These are phyloP conservation scores for Crioceris asparagi DNA, from an alignment of 2,888 invertebrate genomes.

Conservation along the genomic window DNA sequence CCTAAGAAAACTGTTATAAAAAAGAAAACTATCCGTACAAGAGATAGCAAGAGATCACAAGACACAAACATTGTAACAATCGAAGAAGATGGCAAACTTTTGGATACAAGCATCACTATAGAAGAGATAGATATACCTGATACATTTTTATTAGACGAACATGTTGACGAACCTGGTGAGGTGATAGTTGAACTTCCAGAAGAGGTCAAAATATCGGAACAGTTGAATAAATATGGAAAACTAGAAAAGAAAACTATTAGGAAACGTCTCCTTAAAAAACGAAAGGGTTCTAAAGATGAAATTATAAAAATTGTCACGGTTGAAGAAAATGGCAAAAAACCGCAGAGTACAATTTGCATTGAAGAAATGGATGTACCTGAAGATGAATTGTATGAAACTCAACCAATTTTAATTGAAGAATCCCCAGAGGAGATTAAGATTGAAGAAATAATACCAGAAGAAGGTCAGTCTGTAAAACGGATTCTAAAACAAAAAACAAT, in stretches of 20 bases:
- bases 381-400: slow-evolving; percentile 23
- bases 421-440: slow-evolving; percentile 36
- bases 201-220: slow-evolving; percentile 23
- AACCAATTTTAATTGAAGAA: slow-evolving; percentile 19
- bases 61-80: slow-evolving; percentile 31
- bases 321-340: slow-evolving; percentile 33
- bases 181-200: slow-evolving; percentile 25
- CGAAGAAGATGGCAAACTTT: slow-evolving; percentile 29
- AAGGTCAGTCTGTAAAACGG: slow-evolving; percentile 26
- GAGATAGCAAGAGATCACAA: slow-evolving; percentile 27
- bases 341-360: slow-evolving; percentile 34
- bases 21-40: no score
- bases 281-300: slow-evolving; percentile 29
- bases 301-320: slow-evolving; percentile 37
- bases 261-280: slow-evolving; percentile 29
- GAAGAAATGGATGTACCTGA: slow-evolving; percentile 34
- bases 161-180: slow-evolving; percentile 19
- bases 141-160: slow-evolving; percentile 23
- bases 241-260: slow-evolving; percentile 24
- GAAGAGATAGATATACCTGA: slow-evolving; percentile 21
- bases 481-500: slow-evolving; percentile 24
- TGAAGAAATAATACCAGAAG: slow-evolving; percentile 27
- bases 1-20: slow-evolving; percentile 33
- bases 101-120: slow-evolving; percentile 27
- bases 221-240: slow-evolving; percentile 31